phyloP scores from a whole-genome alignment of 2,113 vertebrate genomes.

The Paramisgurnus dabryanus region DNA sequence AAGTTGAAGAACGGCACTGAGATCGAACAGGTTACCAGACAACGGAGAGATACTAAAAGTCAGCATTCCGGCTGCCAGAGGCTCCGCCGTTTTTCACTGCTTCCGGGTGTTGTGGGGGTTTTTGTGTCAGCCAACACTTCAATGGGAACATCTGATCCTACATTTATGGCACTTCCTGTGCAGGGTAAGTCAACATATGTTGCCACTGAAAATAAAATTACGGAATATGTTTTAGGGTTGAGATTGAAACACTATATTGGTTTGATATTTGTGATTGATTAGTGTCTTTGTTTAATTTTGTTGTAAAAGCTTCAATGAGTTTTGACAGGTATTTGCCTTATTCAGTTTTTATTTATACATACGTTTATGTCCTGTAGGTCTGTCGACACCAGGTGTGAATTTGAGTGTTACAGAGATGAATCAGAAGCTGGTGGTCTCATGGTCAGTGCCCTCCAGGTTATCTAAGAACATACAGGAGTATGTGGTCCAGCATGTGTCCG shows the following conservation, averaged over 20 bases:
- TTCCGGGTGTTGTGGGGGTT: conserved; percentile 52
- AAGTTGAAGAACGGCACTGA: conserved; percentile 32
- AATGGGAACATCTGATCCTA: conserved; percentile 54
- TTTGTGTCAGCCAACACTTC: conserved; percentile 61
- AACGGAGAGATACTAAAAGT: not conserved
- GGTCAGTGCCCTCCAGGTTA: conserved; percentile 42
- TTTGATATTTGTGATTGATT: too few relatives aligned
- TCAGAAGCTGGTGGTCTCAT: conserved; percentile 62
- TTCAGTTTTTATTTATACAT: too few relatives aligned
- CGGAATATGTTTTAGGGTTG: too few relatives aligned
- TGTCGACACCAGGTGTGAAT: not conserved
- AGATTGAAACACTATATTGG: too few relatives aligned
- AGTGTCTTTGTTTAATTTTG: too few relatives aligned
- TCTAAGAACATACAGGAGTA: conserved; percentile 57
- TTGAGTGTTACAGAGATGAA: conserved; percentile 42
- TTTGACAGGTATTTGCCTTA: too few relatives aligned
- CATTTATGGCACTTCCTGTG: conserved; percentile 53
- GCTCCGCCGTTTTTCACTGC: not conserved
- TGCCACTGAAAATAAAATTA: too few relatives aligned
- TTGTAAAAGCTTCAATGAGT: too few relatives aligned
- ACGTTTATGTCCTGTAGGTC: conserved; percentile 1
- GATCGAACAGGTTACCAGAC: conserved; percentile 10
- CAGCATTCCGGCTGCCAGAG: not conserved
- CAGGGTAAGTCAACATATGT: conserved; percentile 52
- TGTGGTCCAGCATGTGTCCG: conserved; percentile 69